Base-by-base conservation (phyloP, 1,140 invertebrate genomes). In the Drosophila rufa region DNA sequence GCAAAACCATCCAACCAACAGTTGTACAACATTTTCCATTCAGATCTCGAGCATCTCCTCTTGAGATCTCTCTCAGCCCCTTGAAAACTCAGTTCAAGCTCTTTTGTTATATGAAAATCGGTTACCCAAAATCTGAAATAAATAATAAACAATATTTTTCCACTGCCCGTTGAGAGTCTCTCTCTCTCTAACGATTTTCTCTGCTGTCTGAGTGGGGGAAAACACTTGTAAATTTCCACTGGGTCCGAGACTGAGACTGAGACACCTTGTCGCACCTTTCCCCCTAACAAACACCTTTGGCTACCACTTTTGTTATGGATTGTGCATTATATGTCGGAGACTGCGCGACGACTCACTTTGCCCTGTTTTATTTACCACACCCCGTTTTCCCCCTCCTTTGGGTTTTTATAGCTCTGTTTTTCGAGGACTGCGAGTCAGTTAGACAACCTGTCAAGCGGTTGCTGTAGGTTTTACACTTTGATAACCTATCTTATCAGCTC, bases 211-310 rank as follows among this genome's bases (percentile, higher is more conserved):
- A 66, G 43, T 55, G 27, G 19, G 36, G 45, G 64, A 60, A 77
- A 69, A 46, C 55, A 77, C 75, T 77, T 77, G 75, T 69, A 77
- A 77, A 60, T 69, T 77, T 77, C 75, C 74, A 69, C 61, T 47
- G 53, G 14, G 9, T 15, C 19, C 22, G 25, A 45, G 48, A 58
- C 55, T 42, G 33, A 58, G 55, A 53, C 67, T 43, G 53, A 55
- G 62, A 53, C 67, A 56, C 36, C 42, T 40, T 75, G 61, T 45
- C 38, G 53, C 70, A 57, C 45, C 53, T 57, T 47, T 75, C 6
- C 25, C 42, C 9, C 27, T 17, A 12, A 38, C 25, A 8, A 11
- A 19, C 38, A 68, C 66, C 67, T 68, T 69, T 36, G 66, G 38
- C 51, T 50, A 69, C 45, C 61, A 22, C 30, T 46, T 70, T 68